These are phyloP conservation scores for Ganaspis sp. DNA, from an alignment of 1,140 invertebrate genomes.

Conservation along the genomic window DNA sequence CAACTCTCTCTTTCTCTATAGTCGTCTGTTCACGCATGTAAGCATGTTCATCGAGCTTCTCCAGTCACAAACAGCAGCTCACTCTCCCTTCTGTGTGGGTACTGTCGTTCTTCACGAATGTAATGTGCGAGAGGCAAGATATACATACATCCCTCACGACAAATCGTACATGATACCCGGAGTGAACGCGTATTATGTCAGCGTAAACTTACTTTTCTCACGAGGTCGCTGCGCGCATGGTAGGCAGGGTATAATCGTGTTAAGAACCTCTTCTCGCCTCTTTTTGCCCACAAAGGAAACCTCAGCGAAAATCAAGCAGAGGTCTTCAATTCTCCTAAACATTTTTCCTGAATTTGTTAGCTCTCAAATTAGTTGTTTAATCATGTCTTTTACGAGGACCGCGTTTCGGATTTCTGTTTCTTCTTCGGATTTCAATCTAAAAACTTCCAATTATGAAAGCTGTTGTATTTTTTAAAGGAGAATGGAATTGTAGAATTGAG, in stretches of 20 bases:
- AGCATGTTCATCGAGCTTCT: constrained; percentile 34
- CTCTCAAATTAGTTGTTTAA: not conserved
- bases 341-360: not conserved
- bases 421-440: not conserved
- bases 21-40: constrained; percentile 52
- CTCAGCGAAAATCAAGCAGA: not conserved
- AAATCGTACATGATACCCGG: constrained; percentile 15
- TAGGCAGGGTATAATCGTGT: constrained; percentile 7
- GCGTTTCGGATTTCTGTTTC: not conserved
- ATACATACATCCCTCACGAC: constrained; percentile 17
- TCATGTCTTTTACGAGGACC: not conserved
- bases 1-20: constrained; percentile 4
- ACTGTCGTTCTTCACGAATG: not conserved
- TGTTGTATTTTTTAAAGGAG: too few relatives aligned
- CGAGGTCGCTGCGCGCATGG: constrained; percentile 23
- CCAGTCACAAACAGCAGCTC: not conserved
- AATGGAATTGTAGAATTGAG: too few relatives aligned
- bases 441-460: too few relatives aligned
- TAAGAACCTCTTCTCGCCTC: constrained; percentile 16
- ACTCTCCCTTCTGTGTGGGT: not conserved
- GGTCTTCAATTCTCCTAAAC: not conserved
- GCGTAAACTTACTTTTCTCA: constrained; percentile 21
- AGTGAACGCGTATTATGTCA: constrained; percentile 28
- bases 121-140: not conserved
- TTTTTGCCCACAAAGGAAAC: constrained; percentile 13